Conservation (phyloP, 2,113 vertebrate genomes). For the Chelonoidis abingdonii region DNA sequence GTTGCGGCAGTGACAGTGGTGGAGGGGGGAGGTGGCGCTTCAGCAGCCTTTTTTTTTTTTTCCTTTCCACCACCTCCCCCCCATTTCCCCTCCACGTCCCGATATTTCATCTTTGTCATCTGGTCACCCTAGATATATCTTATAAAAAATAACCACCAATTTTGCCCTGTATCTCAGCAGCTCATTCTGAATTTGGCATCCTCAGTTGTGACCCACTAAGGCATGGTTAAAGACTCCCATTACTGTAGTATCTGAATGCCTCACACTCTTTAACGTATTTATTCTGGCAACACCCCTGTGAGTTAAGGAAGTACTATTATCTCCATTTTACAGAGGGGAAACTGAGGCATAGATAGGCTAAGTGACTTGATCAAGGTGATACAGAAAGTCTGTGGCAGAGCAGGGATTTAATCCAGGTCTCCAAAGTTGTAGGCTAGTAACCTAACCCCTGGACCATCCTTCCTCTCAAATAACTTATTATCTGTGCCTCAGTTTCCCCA, state of each 20-base stretch:
- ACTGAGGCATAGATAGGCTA: neutral
- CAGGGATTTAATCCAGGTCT: neutral
- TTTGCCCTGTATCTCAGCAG: no score
- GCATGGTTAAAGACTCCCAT: no score
- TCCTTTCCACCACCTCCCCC: no score
- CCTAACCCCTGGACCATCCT: neutral
- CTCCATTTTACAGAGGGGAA: neutral
- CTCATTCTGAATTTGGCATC: no score
- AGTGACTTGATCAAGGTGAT: neutral
- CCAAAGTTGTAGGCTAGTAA: neutral
- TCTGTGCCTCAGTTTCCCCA: fast-evolving
- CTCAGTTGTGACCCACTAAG: no score
- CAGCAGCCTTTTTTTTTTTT: no score
- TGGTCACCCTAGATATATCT: no score
- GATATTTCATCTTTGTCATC: no score
- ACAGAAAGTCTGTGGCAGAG: neutral
- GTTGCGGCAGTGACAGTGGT: no score
- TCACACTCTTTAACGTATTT: neutral
- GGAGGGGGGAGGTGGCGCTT: no score
- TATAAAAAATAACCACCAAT: no score
- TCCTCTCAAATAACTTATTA: neutral
- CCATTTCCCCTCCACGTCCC: no score
- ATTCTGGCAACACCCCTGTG: neutral
- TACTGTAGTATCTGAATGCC: neutral
- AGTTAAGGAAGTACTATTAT: neutral